phyloP scores from a whole-genome alignment of 2,888 invertebrate genomes.

The Ormyrus nitidulus region DNA sequence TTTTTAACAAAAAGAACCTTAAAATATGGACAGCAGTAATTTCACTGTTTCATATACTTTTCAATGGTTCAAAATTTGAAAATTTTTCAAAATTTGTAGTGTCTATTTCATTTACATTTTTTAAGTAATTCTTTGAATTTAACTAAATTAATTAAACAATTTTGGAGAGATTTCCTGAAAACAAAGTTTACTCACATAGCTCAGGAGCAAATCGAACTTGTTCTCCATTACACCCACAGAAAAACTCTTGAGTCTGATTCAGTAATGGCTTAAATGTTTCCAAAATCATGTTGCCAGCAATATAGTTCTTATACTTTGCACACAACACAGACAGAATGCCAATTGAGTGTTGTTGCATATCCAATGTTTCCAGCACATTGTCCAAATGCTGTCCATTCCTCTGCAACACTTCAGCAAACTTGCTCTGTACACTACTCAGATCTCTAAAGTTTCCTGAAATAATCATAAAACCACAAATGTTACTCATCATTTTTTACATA shows the following conservation, averaged over 20 bases:
- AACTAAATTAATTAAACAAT: too few relatives aligned
- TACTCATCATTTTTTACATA: neutral
- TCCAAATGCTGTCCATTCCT: slow-evolving; percentile 91
- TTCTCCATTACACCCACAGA: slow-evolving; percentile 90
- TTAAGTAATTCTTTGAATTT: too few relatives aligned
- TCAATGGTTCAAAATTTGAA: too few relatives aligned
- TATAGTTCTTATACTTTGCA: slow-evolving; percentile 84
- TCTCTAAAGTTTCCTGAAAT: slow-evolving; percentile 85
- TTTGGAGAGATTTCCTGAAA: too few relatives aligned
- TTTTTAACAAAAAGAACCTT: too few relatives aligned
- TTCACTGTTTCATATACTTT: too few relatives aligned
- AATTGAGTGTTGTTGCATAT: slow-evolving; percentile 93
- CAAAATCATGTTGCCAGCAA: slow-evolving; percentile 59
- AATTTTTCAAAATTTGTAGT: too few relatives aligned
- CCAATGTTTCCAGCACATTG: slow-evolving; percentile 92
- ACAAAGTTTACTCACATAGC: slow-evolving; percentile 81
- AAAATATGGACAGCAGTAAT: too few relatives aligned
- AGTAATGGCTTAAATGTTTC: slow-evolving; percentile 78
- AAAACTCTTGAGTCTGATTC: slow-evolving; percentile 90
- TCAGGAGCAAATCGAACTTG: slow-evolving; percentile 92
- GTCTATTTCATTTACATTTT: too few relatives aligned
- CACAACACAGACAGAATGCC: slow-evolving; percentile 91
- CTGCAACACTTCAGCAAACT: slow-evolving; percentile 87
- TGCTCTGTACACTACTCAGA: slow-evolving; percentile 84
- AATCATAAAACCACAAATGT: slow-evolving; percentile 57